Evolutionary conservation across 1,140 invertebrate species (phyloP).

Genomic region (Drosophila persimilis): DNA sequence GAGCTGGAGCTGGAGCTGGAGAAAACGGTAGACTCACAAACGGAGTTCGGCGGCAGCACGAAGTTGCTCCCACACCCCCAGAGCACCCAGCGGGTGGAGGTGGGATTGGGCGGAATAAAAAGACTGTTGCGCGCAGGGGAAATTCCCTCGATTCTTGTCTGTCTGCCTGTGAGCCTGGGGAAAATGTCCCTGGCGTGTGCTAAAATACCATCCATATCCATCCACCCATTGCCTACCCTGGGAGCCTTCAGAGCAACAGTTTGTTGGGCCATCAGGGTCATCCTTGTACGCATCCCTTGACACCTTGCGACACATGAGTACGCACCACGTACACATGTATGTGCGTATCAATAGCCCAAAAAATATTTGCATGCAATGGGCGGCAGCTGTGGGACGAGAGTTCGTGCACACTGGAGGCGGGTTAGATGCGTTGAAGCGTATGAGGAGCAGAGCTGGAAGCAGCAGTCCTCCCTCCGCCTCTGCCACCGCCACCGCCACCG

Average conservation of each 20-base stretch:
- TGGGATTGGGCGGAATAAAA: constrained; percentile 2
- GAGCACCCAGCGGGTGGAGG: not conserved
- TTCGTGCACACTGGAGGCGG: constrained; percentile 3
- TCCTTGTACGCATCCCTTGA: constrained; percentile 21
- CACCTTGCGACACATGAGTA: too few species aligned
- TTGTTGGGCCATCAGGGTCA: constrained; percentile 74
- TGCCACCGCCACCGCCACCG: not conserved
- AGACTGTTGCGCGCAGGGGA: constrained; percentile 60
- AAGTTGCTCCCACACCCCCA: constrained; percentile 22
- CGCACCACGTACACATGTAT: too few species aligned
- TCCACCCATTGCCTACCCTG: constrained; percentile 1
- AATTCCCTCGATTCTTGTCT: constrained; percentile 18
- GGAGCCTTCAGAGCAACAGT: constrained; percentile 64
- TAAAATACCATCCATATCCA: constrained; percentile 18
- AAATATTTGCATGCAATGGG: constrained; percentile 62
- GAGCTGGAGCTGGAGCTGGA: constrained; percentile 33
- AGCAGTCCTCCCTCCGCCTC: constrained; percentile 4
- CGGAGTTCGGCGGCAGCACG: constrained; percentile 68
- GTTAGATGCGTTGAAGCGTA: constrained; percentile 1
- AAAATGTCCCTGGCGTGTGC: constrained; percentile 35
- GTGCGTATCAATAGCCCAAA: constrained; percentile 71
- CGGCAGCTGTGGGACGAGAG: not conserved
- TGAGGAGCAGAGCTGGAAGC: constrained; percentile 31
- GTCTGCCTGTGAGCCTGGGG: constrained; percentile 12
- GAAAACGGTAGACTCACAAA: constrained; percentile 41